Evolutionary conservation across 2,888 invertebrate species (phyloP).

Genomic region (Tethea ocularis): DNA sequence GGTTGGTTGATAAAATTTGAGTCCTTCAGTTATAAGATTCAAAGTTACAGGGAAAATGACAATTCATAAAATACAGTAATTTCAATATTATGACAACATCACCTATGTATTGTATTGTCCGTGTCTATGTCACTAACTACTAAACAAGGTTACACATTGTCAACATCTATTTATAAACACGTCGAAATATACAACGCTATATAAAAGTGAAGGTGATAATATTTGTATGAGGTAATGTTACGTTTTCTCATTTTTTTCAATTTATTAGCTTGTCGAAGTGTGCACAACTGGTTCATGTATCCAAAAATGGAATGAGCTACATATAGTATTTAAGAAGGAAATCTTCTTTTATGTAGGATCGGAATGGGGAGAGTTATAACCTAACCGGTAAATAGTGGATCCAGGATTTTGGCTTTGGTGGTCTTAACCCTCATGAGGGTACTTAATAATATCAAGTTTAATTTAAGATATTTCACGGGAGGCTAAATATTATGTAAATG

Average conservation of each 20-base stretch:
- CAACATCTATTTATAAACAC: not conserved
- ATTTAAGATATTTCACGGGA: too few species aligned
- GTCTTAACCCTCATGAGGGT: too few species aligned
- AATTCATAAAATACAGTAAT: not conserved
- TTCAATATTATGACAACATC: constrained; percentile 2
- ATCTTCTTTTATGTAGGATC: too few species aligned
- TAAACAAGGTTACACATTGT: constrained; percentile 2
- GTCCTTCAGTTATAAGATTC: too few species aligned
- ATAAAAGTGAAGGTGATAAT: constrained; percentile 5
- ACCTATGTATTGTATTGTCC: not conserved
- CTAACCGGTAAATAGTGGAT: too few species aligned
- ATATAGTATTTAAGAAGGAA: too few species aligned
- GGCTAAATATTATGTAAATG: too few species aligned
- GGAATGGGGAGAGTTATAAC: too few species aligned
- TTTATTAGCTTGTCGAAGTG: not conserved
- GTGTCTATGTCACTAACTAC: constrained; percentile 2
- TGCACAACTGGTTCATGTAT: not conserved
- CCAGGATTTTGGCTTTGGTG: too few species aligned
- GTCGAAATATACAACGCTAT: not conserved
- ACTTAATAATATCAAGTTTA: too few species aligned
- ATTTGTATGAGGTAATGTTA: not conserved
- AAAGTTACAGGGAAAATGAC: too few species aligned
- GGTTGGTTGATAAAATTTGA: too few species aligned
- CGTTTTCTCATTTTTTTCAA: not conserved
- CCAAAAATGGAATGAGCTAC: not conserved